Percentiles rank a stretch among this genome's conserved stretches.
Evolutionary conservation across 2,888 invertebrate species (phyloP).

Genomic region (Lasioglossum zephyrum): DNA sequence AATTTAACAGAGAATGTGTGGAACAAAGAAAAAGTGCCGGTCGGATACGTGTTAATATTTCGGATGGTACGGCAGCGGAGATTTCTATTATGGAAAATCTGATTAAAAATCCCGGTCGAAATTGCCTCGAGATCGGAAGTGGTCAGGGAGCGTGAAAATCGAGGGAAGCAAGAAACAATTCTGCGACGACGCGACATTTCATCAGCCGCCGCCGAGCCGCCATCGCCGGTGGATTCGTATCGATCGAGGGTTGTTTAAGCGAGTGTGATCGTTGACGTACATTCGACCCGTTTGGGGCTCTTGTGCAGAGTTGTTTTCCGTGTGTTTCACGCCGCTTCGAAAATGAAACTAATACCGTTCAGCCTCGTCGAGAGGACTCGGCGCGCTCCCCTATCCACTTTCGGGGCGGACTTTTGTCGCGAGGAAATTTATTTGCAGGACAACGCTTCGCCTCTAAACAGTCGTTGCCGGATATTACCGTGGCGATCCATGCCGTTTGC

Average conservation of each 20-base stretch:
- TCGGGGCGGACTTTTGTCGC: slow-evolving; percentile 30
- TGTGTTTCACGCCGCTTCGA: slow-evolving; percentile 64
- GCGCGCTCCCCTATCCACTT: slow-evolving; percentile 20
- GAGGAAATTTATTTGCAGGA: slow-evolving; percentile 54
- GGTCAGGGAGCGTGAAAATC: not conserved
- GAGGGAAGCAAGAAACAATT: not conserved
- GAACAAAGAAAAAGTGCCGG: not conserved
- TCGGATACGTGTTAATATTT: not conserved
- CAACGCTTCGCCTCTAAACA: slow-evolving; percentile 33
- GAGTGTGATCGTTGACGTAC: not conserved
- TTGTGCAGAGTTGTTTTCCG: slow-evolving; percentile 56
- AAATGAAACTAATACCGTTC: slow-evolving; percentile 68
- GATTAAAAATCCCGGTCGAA: not conserved
- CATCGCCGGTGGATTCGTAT: not conserved
- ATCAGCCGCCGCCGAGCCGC: not conserved
- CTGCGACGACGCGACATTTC: slow-evolving; percentile 1
- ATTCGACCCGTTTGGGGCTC: slow-evolving; percentile 53
- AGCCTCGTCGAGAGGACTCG: slow-evolving; percentile 33
- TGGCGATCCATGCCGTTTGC: slow-evolving; percentile 11
- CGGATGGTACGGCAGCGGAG: not conserved
- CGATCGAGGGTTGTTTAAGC: slow-evolving; percentile 1
- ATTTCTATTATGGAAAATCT: not conserved
- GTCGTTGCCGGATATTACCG: slow-evolving; percentile 40
- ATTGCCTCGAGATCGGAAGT: not conserved
- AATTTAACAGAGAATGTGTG: not conserved